Percentiles rank a stretch among this genome's conserved stretches.
These are phyloP conservation scores for Mesopsocus fuscifrons DNA, from an alignment of 2,888 invertebrate species.

Conservation along the genomic window DNA sequence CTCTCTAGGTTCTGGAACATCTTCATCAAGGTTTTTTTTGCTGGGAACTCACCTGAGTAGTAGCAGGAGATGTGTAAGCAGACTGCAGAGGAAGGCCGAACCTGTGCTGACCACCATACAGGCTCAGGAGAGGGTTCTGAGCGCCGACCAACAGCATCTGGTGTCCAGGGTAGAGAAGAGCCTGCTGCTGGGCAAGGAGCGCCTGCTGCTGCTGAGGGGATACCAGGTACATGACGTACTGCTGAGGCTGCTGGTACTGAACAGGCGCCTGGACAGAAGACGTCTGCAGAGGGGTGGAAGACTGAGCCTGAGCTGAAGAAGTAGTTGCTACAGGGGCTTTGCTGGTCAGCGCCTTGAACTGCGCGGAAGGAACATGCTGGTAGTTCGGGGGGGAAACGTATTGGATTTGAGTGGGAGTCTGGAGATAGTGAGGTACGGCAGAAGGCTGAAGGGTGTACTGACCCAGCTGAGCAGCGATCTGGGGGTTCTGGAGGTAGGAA, in stretches of 20 bases:
- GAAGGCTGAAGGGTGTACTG: constrained; percentile 4
- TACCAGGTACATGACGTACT: neutral
- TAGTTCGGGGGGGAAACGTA: neutral
- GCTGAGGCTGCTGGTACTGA: neutral
- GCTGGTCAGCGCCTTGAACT: neutral
- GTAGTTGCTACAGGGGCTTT: neutral
- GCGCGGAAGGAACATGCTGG: neutral
- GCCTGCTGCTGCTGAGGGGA: neutral
- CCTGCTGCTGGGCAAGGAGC: neutral
- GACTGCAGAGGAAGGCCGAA: constrained; percentile 1
- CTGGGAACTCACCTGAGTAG: constrained; percentile 5
- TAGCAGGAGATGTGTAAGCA: neutral
- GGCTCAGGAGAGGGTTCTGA: constrained; percentile 1
- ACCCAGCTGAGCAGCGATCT: neutral
- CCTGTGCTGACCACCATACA: constrained; percentile 2
- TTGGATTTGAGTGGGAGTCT: constrained; percentile 8
- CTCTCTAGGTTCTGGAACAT: neutral
- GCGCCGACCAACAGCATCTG: neutral
- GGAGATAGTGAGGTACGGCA: constrained; percentile 4
- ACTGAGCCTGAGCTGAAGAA: neutral
- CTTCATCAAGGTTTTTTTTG: neutral
- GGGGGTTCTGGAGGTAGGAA: constrained; percentile 1
- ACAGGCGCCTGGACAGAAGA: neutral
- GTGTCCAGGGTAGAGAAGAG: no score
- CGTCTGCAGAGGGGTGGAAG: neutral